Base-by-base conservation (phyloP, 1,140 invertebrate species). In the Phenacoccus solenopsis region DNA sequence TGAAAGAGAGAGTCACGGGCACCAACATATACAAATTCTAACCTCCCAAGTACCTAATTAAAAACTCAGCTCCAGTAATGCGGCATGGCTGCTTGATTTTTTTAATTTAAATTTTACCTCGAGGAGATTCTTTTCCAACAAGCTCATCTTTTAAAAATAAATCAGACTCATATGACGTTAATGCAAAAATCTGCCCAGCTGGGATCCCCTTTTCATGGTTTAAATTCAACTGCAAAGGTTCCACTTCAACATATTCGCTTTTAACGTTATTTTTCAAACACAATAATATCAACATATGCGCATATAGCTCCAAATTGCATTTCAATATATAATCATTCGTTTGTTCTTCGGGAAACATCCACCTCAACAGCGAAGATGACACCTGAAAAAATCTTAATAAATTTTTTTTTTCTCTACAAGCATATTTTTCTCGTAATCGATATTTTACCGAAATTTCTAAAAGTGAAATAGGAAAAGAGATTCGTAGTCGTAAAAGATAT, bases 241-340 rank as follows among this genome's bases (percentile, higher is more conserved):
- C 9, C 2, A 24, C 59, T 24, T 25, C 59, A 20, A 22, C 7
- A 20, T 27, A 64, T 3, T 3, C 20, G 12, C 16, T 24, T 20
- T 64, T 64, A 10, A 64, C 22, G 22, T 64, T 64, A 64, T 64
- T 64, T 64, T 64, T 64, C 59, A 64, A 64, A 64, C 59, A 64
- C 13, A 24, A 16, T 1, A 64, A 27, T 16, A 64, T 10, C 25
- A 27, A 25, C 4, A 25, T 64, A 27, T 27, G 59, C 25, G 10
- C 59, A 27, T 64, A 64, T 27, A 64, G 9, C 1, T 22, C 10
- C 16, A 64, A 25, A 25, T 24, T 10, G 25, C 16, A 13, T n/a
- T 5, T 9, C 20, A 64, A 3, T 5, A 64, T 24, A 25, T 64
- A 16, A 64, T 24, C 21, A 3, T 10, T 64, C 4, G 20, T 9